Evolutionary conservation across 2,797 vertebrate genomes (phyloP), one percentile per base, ranked within the genome.

Genomic region (Halcyon leucocephala): DNA sequence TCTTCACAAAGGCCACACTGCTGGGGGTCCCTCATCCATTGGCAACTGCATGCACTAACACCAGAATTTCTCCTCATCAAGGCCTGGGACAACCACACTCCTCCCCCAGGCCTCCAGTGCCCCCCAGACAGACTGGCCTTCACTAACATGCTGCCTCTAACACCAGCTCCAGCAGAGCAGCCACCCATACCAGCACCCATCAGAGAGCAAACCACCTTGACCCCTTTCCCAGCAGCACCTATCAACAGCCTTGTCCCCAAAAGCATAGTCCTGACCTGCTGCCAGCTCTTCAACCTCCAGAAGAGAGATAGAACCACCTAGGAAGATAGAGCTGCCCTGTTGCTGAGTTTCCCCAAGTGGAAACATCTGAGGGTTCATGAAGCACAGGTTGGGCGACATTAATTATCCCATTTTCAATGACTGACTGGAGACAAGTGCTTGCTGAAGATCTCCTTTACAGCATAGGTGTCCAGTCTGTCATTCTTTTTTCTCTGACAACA

Each of bases 401-500:
- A 14, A 46, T 31, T 19, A 29, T 26, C 26, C 49, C 61, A 26
- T 24, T 17, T 65, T 33, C 42, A 37, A 18, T 29, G 42, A 22
- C 46, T 73, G 37, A 21, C 54, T 35, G 62, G 29, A 51, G 49
- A 42, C 44, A 22, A 2, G 14, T 8, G 7, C 22, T 20, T 74
- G 77, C n/a, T 82, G 49, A 15, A 62, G 39, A 20, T 21, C 24
- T 87, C 26, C 44, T 58, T 51, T 26, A 9, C 44, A 69, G 9
- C 17, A 24, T 2, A 12, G 22, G 21, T 6, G 1, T 20, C 14
- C 48, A n/a, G 22, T 9, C 52, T 0, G 1, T 29, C 7, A 8
- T 8, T 46, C 31, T 8, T 31, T 77, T 79, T 73, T 15, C 18
- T 54, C 51, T 66, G 46, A 29, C 28, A n/a, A 3, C 37, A 29